These are phyloP conservation scores for Cryptotis parvus DNA, from an alignment of 2,113 vertebrate species.

Conservation along the genomic window DNA sequence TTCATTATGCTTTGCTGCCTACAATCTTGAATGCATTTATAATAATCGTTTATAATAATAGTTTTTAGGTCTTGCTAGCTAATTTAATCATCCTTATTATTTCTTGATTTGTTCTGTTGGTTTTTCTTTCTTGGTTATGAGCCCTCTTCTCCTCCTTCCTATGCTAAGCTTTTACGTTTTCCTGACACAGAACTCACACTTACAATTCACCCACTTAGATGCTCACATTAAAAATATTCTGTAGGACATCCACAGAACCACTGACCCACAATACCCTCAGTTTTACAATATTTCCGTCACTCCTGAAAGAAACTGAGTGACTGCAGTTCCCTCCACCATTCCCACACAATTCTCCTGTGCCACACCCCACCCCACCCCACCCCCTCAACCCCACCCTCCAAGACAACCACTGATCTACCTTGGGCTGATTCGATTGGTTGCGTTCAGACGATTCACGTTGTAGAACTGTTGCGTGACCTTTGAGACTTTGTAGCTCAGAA, in stretches of 20 bases:
- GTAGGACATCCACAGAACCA: background rate
- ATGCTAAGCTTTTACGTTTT: background rate
- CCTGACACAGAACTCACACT: background rate
- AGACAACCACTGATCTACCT: background rate
- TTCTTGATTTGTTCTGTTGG: background rate
- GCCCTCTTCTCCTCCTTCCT: background rate
- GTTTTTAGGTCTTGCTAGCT: slow-evolving; percentile 9
- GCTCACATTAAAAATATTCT: background rate
- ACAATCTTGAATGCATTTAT: slow-evolving; percentile 24
- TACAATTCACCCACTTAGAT: background rate
- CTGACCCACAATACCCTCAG: background rate
- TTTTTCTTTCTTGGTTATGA: background rate
- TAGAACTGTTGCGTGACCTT: background rate
- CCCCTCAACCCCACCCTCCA: background rate
- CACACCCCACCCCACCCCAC: no score
- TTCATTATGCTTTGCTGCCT: slow-evolving; percentile 8
- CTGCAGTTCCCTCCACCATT: background rate
- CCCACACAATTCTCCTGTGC: no score
- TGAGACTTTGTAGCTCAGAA: background rate
- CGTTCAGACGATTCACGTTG: background rate
- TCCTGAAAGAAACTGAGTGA: background rate
- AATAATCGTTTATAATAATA: background rate
- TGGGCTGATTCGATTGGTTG: background rate
- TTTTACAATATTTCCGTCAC: background rate
- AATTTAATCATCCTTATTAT: slow-evolving; percentile 31